A percentile compares a stretch with the other conserved stretches of the same genome.
These are phyloP conservation scores for Vannuccia rotundouncinata DNA, from an alignment of 2,888 invertebrate genomes.

Conservation along the genomic window DNA sequence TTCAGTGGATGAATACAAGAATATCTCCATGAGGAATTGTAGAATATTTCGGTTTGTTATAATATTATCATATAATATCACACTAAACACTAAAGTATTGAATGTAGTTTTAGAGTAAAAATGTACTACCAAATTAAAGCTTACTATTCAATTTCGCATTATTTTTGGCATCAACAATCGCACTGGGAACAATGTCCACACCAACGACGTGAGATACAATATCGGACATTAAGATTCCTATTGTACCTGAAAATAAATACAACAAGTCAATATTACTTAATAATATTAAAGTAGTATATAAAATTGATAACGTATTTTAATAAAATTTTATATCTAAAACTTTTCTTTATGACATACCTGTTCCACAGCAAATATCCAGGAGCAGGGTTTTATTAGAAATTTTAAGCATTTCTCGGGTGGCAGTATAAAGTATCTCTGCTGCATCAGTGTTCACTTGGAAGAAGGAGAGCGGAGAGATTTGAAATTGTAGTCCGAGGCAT, in stretches of 20 bases:
- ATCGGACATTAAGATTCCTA: constrained; percentile 28
- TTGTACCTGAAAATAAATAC: not conserved
- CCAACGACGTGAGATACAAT: constrained; percentile 2
- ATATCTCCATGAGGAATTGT: too few species aligned
- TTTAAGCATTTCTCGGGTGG: not conserved
- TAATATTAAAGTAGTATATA: too few species aligned
- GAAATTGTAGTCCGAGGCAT: not conserved
- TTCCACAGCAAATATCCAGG: constrained; percentile 35
- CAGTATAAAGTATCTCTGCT: constrained; percentile 25
- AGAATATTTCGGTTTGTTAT: too few species aligned
- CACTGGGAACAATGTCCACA: not conserved
- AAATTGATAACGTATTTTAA: too few species aligned
- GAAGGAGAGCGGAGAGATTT: constrained; percentile 25
- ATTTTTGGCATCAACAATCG: not conserved
- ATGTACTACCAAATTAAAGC: too few species aligned
- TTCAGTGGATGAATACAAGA: too few species aligned
- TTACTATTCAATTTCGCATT: not conserved
- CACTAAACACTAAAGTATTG: too few species aligned
- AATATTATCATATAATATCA: too few species aligned
- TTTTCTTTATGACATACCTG: too few species aligned
- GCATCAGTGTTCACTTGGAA: constrained; percentile 32
- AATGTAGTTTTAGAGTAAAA: too few species aligned
- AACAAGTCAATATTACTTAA: not conserved
- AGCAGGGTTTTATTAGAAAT: not conserved
- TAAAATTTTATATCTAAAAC: too few species aligned